These are phyloP conservation scores for Euzophera pinguis DNA, from an alignment of 2,888 invertebrate species.

Conservation along the genomic window DNA sequence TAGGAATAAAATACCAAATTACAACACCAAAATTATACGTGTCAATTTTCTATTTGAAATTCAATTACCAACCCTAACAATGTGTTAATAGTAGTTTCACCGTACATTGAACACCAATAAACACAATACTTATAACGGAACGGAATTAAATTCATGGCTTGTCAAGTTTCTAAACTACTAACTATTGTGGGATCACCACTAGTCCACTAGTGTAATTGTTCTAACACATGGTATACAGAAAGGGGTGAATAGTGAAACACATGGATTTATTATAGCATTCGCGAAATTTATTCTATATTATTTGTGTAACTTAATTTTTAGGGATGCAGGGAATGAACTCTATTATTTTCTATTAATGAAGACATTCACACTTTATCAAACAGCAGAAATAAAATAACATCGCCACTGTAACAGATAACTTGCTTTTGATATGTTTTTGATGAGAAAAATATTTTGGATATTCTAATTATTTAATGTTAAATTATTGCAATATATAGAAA, in stretches of 20 bases:
- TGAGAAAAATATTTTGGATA: too few species aligned
- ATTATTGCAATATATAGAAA: too few species aligned
- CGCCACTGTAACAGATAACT: too few species aligned
- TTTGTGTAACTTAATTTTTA: constrained; percentile 3
- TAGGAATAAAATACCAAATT: too few species aligned
- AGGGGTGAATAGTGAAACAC: constrained; percentile 49
- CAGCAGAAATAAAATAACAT: too few species aligned
- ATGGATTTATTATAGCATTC: constrained; percentile 13
- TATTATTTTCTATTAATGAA: constrained; percentile 3
- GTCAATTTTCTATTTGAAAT: too few species aligned
- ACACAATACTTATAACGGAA: constrained; percentile 46
- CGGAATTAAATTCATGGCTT: constrained; percentile 72
- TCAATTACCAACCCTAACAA: constrained; percentile 32
- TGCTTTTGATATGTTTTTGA: too few species aligned
- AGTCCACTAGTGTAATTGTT: constrained; percentile 60
- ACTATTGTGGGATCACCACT: constrained; percentile 52
- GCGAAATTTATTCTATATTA: constrained; percentile 1
- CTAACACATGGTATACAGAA: constrained; percentile 66
- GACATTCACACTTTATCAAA: constrained; percentile 3
- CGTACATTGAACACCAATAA: constrained; percentile 52
- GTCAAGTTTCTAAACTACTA: constrained; percentile 66
- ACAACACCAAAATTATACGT: too few species aligned
- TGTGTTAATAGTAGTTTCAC: constrained; percentile 55
- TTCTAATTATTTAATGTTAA: too few species aligned
- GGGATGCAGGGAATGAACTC: neutral